Evolutionary conservation across 1,140 invertebrate species (phyloP), one percentile per base, ranked within the genome.

Genomic region (Drosophila neocordata): DNA sequence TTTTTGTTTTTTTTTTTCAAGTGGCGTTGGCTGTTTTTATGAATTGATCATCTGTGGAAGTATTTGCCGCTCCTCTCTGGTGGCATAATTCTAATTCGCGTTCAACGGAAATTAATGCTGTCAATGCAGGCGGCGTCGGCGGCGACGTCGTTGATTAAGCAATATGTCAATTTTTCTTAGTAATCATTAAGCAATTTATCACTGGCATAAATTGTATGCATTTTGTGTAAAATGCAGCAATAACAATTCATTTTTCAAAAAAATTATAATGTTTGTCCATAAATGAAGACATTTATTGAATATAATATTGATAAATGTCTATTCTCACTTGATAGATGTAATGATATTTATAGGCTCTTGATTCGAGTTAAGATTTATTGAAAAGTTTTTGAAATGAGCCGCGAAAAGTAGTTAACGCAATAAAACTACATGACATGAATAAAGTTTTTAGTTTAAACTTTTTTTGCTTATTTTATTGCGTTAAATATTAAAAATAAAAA

Each of bases 51-150:
- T 48, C 41, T 48, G 15, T 48, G 37, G 37, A 38, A 38, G 15
- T 4, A 48, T 13, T 9, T 9, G 41, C 41, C 41, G 15, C 41
- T 48, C 41, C 41, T 48, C 18, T 0, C 22, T 24, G 20, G 41
- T 11, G 41, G 8, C 41, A 48, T 20, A 20, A 20, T 48, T 48
- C 18, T 48, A 48, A 48, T 3, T 38, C 37, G 69, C 70, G 58
- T 41, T 55, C 51, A 13, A 58, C 41, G 35, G 52, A 53, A 73
- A 38, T 52, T 13, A 18, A 52, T 27, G 13, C 27, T 52, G 27
- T 12, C 24, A 31, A 31, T 31, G 27, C 4, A 31, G 31, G 48
- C 13, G 27, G 6, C 20, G 18, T 6, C 13, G 12, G 18, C 31
- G n/a, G 53, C 53, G 15, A 13, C 55, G 27, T 35, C 55, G 18